Base-by-base conservation (phyloP, 2,888 invertebrate genomes). In the Drepanosiphum platanoidis region DNA sequence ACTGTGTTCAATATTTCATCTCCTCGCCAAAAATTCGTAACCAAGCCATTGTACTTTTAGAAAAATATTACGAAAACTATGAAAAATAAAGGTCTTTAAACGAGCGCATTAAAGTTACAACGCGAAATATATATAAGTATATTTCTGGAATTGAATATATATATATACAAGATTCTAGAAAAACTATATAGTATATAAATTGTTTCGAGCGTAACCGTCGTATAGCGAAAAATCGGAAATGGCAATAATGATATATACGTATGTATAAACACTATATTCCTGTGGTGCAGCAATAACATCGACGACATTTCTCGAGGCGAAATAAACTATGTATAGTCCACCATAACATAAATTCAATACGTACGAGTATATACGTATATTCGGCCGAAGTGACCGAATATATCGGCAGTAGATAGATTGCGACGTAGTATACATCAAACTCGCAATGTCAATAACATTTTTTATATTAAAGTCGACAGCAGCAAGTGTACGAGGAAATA, bases 171-270 rank as follows among this genome's bases (percentile, higher is more conserved):
- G 52, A 61, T 61, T 61, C n/a, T 61, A 27, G 27, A 61, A 61
- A 61, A n/a, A 61, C 27, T 61, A 22, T 34, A 46, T 30, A 27
- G n/a, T 46, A 46, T 68, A 34, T 34, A 64, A 42, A 77, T 77
- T 64, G 66, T 39, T 77, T 18, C 27, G 9, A 46, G 30, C 61
- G 61, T 61, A 27, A 64, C 52, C 30, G 77, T 77, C 30, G n/a
- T 30, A 30, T 58, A 18, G 22, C 36, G 36, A 81, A 70, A 81
- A 81, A 81, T 81, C 80, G 80, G 70, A 80, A 80, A 80, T 52
- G 70, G 18, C 18, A 52, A 18, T 11, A 70, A 58, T 36, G 30
- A 58, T 70, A 81, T 30, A 61, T 61, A n/a, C 18, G 3, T 64
- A 58, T 77, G 46, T 52, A 64, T 27, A 39, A 39, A 71, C 13